These are phyloP conservation scores for Drosophila truncata DNA, from an alignment of 1,140 invertebrate species.

Conservation along the genomic window DNA sequence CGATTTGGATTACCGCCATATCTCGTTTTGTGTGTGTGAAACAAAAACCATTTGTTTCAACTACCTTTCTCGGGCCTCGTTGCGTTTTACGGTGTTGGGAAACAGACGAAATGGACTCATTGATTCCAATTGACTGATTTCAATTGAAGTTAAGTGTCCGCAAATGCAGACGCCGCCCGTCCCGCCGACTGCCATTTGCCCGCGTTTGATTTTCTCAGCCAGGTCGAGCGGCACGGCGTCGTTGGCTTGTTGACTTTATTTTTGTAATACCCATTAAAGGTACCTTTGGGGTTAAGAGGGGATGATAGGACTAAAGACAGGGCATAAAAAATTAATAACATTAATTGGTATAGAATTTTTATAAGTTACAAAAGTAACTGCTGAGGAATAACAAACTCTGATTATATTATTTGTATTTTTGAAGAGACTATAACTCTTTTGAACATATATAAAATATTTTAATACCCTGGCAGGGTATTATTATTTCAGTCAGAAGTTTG, in stretches of 20 bases:
- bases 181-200: conserved; percentile 40
- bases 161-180: conserved; percentile 30
- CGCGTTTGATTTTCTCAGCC: conserved; percentile 38
- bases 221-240: conserved; percentile 63
- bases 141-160: conserved; percentile 83
- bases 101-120: conserved; percentile 84
- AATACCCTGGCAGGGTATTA: too few relatives aligned
- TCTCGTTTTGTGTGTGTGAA: conserved; percentile 44
- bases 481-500: too few relatives aligned
- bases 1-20: conserved; percentile 34
- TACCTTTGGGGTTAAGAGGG: background rate
- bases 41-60: conserved; percentile 77
- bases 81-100: conserved; percentile 79
- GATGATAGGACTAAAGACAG: background rate
- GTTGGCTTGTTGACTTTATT: conserved; percentile 72
- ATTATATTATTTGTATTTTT: too few relatives aligned
- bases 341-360: background rate
- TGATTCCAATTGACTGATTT: conserved; percentile 85
- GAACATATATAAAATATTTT: too few relatives aligned
- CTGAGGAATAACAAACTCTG: too few relatives aligned
- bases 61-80: conserved; percentile 43
- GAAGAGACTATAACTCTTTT: too few relatives aligned
- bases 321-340: background rate
- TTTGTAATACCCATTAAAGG: conserved; percentile 15
- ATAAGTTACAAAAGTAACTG: too few relatives aligned